Base-by-base conservation (phyloP, 2,888 invertebrate genomes). In the Plagodis pulveraria region DNA sequence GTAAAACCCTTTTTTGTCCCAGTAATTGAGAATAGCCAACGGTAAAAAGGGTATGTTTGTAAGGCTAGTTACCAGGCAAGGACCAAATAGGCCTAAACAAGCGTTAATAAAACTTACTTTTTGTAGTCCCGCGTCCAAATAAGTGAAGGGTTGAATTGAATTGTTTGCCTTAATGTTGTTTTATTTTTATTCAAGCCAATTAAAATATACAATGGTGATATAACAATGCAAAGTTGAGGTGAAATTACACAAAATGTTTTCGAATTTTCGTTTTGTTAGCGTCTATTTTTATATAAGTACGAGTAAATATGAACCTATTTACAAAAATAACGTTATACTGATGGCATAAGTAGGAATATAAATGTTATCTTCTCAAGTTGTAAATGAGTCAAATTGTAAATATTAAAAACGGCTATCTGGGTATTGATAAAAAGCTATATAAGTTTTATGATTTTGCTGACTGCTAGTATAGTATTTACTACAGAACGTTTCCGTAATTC, bases 21-120 rank as follows among this genome's bases (percentile, higher is more conserved):
- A 66, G 62, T 67, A 70, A 68, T 70, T 71, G 59, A 70, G 70
- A 57, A 67, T 66, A 66, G 63, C 67, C 58, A 60, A 64, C 46
- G 66, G 65, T 69, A 70, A 71, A 72, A 69, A 42, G 58, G 67
- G 63, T 65, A 65, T 67, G 66, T 66, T 72, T 63, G 65, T 58
- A 58, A 50, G 58, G 51, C 51, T 62, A 62, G 67, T 62, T 59
- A 34, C 58, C 32, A 58, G 59, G 47, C 51, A 47, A 50, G 46
- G 59, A 40, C 58, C 58, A 48, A 56, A 51, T 40, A 51, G 56
- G 50, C 56, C 55, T 54, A 51, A 58, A 58, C 58, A 62, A 62
- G 57, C 61, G 55, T 55, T 58, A 56, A 50, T 61, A 63, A 60
- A 62, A 64, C 62, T 62, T 58, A 63, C 61, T 67, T 67, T 67